Evolutionary conservation across 2,797 vertebrate genomes (phyloP).

Genomic region (Pseudomugil tenellus): DNA sequence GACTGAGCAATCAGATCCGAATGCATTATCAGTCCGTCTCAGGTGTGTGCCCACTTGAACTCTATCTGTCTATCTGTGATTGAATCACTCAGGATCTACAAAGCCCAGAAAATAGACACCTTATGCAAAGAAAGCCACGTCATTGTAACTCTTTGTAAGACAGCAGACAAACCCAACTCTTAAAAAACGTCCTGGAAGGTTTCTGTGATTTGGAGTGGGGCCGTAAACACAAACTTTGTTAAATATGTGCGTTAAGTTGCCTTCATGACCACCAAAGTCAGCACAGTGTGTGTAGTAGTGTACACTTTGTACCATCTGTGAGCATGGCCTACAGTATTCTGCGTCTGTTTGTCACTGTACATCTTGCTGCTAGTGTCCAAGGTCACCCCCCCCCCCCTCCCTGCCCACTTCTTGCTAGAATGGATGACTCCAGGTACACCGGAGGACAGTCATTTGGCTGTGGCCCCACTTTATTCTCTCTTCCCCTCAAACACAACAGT

Average conservation of each 20-base stretch:
- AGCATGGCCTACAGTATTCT: conserved; percentile 62
- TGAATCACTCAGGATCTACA: not conserved
- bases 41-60: not conserved
- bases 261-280: conserved; percentile 3
- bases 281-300: conserved; percentile 36
- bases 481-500: conserved; percentile 70
- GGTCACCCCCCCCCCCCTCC: conserved; percentile 62
- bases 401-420: conserved; percentile 62
- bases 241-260: no score
- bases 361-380: conserved; percentile 75
- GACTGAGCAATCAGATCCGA: not conserved
- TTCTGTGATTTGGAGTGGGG: not conserved
- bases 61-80: not conserved
- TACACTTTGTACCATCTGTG: conserved; percentile 74
- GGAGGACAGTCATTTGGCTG: conserved; percentile 79
- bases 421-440: conserved; percentile 77
- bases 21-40: not conserved
- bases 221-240: not conserved
- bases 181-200: not conserved
- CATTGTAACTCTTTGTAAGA: not conserved
- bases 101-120: not conserved
- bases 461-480: conserved; percentile 67
- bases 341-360: conserved; percentile 77
- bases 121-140: not conserved
- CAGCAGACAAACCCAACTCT: not conserved